These are phyloP conservation scores for Meganola albula DNA, from an alignment of 2,888 invertebrate genomes.

Conservation along the genomic window DNA sequence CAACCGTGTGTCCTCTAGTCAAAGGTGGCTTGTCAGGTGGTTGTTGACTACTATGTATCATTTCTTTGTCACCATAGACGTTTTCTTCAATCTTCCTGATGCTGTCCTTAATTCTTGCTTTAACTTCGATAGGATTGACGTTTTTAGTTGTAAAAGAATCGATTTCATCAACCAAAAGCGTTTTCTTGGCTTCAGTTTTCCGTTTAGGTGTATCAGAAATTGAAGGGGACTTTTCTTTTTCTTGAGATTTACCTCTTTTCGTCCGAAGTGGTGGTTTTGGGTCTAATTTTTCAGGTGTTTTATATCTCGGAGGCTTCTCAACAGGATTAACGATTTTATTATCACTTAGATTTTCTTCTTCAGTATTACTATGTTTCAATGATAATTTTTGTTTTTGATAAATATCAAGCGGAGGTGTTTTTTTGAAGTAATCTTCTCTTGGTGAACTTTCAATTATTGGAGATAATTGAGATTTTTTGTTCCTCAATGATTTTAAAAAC, in stretches of 20 bases:
- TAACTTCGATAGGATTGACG: slow-evolving; percentile 45
- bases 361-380: slow-evolving; percentile 47
- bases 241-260: slow-evolving; percentile 58
- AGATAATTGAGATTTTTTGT: slow-evolving; percentile 83
- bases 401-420: slow-evolving; percentile 58
- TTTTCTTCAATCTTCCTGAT: slow-evolving; percentile 71
- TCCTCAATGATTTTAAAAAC: slow-evolving; percentile 69
- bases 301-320: slow-evolving; percentile 66
- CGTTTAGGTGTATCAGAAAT: slow-evolving; percentile 64
- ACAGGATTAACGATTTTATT: slow-evolving; percentile 66
- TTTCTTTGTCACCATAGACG: slow-evolving; percentile 73
- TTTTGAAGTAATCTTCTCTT: slow-evolving; percentile 82
- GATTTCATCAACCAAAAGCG: slow-evolving; percentile 57
- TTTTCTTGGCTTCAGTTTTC: slow-evolving; percentile 57
- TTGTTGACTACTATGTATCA: slow-evolving; percentile 85
- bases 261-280: slow-evolving; percentile 59
- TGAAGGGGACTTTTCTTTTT: slow-evolving; percentile 53
- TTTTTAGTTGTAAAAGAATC: slow-evolving; percentile 52
- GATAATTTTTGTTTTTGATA: slow-evolving; percentile 55
- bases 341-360: slow-evolving; percentile 39
- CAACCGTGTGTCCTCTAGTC: slow-evolving; percentile 85
- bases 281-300: slow-evolving; percentile 58
- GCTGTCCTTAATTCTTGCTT: slow-evolving; percentile 71
- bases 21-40: slow-evolving; percentile 83
- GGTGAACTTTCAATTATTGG: slow-evolving; percentile 88